Percentiles rank a stretch among this genome's conserved stretches.
These are phyloP conservation scores for Myripristis jacobus DNA, from an alignment of 2,797 vertebrate genomes.

Conservation along the genomic window DNA sequence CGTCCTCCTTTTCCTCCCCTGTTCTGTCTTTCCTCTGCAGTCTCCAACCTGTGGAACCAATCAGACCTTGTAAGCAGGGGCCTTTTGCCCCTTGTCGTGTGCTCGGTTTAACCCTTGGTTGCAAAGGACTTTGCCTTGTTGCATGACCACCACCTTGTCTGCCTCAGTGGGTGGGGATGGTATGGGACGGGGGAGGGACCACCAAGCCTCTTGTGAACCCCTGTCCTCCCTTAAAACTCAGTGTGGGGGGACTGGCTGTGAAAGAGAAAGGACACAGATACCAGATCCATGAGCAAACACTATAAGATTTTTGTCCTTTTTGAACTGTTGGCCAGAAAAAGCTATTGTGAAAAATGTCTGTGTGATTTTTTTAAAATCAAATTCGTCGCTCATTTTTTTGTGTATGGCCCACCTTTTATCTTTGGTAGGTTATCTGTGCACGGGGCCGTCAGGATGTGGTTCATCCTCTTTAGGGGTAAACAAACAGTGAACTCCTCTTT, in stretches of 20 bases:
- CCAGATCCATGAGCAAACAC: background rate
- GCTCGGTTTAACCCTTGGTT: slow-evolving; percentile 78
- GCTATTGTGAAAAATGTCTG: background rate
- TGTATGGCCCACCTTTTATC: slow-evolving; percentile 10
- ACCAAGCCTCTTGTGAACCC: slow-evolving; percentile 69
- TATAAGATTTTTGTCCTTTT: background rate
- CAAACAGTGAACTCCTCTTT: slow-evolving; percentile 67
- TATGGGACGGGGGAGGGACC: slow-evolving; percentile 55
- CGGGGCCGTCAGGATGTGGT: slow-evolving; percentile 47
- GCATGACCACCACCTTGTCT: slow-evolving; percentile 59
- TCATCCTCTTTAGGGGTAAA: slow-evolving; percentile 69
- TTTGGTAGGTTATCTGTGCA: slow-evolving; percentile 21
- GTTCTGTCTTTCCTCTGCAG: slow-evolving; percentile 59
- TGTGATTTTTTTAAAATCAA: no score
- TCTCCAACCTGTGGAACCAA: slow-evolving; percentile 84
- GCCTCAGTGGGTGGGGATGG: slow-evolving; percentile 75
- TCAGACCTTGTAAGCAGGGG: slow-evolving; percentile 76
- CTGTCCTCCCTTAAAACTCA: slow-evolving; percentile 51
- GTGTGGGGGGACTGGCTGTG: slow-evolving; percentile 26
- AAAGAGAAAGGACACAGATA: slow-evolving; percentile 12
- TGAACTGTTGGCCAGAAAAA: background rate
- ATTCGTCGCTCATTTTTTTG: no score
- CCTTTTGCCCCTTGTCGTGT: slow-evolving; percentile 77
- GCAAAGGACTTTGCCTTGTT: slow-evolving; percentile 63
- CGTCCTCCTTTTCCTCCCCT: slow-evolving; percentile 8